These are phyloP conservation scores for Malurus melanocephalus DNA, from an alignment of 2,113 vertebrate species.

Conservation along the genomic window DNA sequence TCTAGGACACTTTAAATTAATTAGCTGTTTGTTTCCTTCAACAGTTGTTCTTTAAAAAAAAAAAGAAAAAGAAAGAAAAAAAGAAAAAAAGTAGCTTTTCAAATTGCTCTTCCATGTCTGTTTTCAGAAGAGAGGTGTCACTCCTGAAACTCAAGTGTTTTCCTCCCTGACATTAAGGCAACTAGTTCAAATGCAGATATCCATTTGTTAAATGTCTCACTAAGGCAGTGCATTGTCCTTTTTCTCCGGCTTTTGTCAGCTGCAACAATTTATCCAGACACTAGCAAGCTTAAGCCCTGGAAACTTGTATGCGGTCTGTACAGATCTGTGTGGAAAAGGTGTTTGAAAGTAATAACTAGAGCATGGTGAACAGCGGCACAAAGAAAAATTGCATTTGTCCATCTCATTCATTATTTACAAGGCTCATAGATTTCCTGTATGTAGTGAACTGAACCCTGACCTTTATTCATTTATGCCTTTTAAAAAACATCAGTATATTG, in stretches of 20 bases:
- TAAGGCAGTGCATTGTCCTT: neutral
- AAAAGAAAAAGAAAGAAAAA: neutral
- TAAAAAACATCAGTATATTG: neutral
- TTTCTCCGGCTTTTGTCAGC: neutral
- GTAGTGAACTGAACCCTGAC: neutral
- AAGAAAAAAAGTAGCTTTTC: neutral
- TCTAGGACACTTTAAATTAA: neutral
- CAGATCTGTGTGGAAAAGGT: neutral
- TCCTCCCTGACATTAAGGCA: neutral
- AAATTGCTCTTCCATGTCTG: neutral
- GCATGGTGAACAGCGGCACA: neutral
- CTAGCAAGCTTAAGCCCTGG: neutral
- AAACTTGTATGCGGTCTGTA: neutral
- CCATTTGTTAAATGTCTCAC: neutral
- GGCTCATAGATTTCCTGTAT: neutral
- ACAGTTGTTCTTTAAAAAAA: neutral
- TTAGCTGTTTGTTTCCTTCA: neutral
- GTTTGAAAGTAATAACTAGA: neutral
- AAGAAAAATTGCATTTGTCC: neutral
- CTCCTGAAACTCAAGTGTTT: neutral
- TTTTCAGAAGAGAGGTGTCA: neutral
- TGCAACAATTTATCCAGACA: neutral
- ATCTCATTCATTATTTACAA: neutral
- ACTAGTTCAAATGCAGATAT: neutral
- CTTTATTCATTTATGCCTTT: neutral